Evolutionary conservation across 2,888 invertebrate species (phyloP).

Genomic region (Pelosia muscerda): DNA sequence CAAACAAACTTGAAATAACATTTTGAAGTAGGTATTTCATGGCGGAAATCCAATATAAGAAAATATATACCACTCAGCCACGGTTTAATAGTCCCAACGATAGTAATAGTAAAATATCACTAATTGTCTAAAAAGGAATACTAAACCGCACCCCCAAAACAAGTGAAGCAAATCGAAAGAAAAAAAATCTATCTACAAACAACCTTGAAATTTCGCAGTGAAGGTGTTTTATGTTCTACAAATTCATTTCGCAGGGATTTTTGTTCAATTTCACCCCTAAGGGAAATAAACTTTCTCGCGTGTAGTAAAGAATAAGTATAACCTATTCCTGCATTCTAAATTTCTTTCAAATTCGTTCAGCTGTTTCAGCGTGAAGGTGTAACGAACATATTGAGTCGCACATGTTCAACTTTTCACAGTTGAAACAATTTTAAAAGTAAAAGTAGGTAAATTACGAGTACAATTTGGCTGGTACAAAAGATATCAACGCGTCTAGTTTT

Average conservation of each 20-base stretch:
- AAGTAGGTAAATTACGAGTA: not conserved
- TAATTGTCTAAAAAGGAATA: no score
- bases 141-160: no score
- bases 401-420: not conserved
- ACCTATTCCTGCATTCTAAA: no score
- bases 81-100: no score
- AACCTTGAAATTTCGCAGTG: not conserved
- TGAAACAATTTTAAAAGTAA: not conserved
- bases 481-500: constrained; percentile 59
- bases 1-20: not conserved
- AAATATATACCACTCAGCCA: no score
- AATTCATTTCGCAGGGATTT: not conserved
- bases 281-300: not conserved
- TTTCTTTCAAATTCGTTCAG: not conserved
- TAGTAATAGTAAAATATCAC: no score
- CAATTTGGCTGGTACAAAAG: constrained; percentile 55
- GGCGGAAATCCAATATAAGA: no score
- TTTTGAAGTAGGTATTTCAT: no score
- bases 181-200: no score
- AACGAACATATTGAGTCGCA: not conserved
- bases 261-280: not conserved
- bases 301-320: no score
- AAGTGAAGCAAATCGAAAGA: no score
- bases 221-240: not conserved
- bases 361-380: no score